Conservation (phyloP, 2,797 vertebrate species). For the Falco concolor region DNA sequence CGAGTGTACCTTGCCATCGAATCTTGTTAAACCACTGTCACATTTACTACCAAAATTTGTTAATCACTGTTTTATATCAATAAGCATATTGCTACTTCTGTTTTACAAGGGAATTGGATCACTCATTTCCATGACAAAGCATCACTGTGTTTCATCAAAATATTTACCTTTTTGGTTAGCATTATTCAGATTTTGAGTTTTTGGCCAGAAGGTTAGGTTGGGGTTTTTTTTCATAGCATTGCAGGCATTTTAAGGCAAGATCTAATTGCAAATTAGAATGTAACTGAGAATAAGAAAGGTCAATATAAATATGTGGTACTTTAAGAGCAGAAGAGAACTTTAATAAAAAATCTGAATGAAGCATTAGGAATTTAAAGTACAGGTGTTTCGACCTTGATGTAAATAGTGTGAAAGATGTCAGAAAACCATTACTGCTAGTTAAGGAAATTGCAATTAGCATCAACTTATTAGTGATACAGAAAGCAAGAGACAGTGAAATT, state of each 20-base stretch:
- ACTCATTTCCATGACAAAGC: neutral
- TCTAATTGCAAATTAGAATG: neutral
- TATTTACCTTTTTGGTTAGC: neutral
- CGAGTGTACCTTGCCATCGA: too few species aligned
- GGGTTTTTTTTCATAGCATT: neutral
- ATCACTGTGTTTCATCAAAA: neutral
- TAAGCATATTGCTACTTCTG: too few species aligned
- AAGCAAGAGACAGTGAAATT: neutral
- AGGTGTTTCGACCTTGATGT: neutral
- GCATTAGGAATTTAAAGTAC: neutral
- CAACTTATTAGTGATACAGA: neutral
- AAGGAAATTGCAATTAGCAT: neutral
- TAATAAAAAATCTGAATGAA: neutral
- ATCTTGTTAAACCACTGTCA: too few species aligned
- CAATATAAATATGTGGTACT: neutral
- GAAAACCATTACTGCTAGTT: neutral
- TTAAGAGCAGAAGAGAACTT: neutral
- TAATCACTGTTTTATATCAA: too few species aligned
- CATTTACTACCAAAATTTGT: too few species aligned
- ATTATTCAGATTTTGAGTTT: neutral
- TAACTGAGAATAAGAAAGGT: neutral
- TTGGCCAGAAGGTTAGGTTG: neutral
- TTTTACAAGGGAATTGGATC: too few species aligned
- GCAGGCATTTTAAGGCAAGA: neutral
- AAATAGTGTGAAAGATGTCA: neutral